Conservation (phyloP, 2,888 invertebrate genomes). For the Slavum lentiscoides region DNA sequence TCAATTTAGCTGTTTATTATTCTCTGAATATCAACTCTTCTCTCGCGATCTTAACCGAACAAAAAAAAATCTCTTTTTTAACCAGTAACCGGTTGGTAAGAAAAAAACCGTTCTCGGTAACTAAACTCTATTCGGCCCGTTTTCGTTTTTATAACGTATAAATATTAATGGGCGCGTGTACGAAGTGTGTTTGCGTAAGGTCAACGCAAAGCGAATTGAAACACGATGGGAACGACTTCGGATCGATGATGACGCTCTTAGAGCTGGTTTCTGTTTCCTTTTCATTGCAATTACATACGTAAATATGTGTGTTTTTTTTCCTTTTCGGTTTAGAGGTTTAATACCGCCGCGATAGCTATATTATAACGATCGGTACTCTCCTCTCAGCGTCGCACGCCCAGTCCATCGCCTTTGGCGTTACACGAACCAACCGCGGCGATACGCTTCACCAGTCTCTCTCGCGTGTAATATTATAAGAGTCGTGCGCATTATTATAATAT, state of each 20-base stretch:
- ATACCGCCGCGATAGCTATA: neutral
- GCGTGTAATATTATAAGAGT: conserved; percentile 20
- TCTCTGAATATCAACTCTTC: no score
- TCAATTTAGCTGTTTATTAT: no score
- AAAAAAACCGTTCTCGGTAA: no score
- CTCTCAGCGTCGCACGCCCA: conserved; percentile 42
- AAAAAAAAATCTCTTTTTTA: no score
- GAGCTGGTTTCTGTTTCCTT: conserved; percentile 34
- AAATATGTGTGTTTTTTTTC: conserved; percentile 3
- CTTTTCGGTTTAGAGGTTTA: conserved; percentile 32
- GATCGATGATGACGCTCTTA: conserved; percentile 6
- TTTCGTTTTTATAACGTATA: no score
- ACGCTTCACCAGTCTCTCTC: conserved; percentile 46
- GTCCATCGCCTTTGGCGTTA: conserved; percentile 43
- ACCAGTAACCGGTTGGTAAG: no score
- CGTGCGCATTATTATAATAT: conserved; percentile 14
- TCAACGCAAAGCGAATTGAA: neutral
- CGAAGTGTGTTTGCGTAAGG: conserved; percentile 8
- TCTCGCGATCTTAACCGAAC: no score
- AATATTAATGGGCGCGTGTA: no score
- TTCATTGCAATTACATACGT: conserved; percentile 2
- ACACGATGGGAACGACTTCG: conserved; percentile 3
- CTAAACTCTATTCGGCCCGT: no score
- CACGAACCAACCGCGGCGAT: conserved; percentile 38
- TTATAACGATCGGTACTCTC: conserved; percentile 47